A percentile compares a stretch with the other conserved stretches of the same genome.
Conservation (phyloP, 2,797 vertebrate genomes). For the Diglossa cyanea region DNA sequence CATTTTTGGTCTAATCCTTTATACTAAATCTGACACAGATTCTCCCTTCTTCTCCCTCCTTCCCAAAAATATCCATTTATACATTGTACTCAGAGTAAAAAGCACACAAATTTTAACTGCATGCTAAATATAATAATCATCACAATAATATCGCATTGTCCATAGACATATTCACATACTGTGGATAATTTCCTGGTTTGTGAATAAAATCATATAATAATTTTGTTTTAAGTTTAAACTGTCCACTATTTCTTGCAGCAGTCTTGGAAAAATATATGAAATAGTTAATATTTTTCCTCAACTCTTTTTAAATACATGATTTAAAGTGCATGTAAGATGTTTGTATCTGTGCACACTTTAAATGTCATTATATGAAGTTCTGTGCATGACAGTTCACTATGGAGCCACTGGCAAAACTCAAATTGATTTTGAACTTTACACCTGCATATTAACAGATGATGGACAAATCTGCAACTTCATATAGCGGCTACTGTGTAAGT, state of each 20-base stretch:
- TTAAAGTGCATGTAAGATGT: not conserved
- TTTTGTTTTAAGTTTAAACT: not conserved
- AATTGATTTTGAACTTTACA: not conserved
- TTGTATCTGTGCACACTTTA: not conserved
- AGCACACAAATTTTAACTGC: not conserved
- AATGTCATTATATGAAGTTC: not conserved
- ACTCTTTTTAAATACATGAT: conserved; percentile 11
- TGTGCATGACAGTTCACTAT: not conserved
- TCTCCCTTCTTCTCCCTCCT: not conserved
- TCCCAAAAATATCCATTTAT: not conserved
- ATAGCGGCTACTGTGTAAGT: not conserved
- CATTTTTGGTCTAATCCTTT: not conserved
- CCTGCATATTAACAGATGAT: not conserved
- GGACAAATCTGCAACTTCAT: not conserved
- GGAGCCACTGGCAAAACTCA: conserved; percentile 2
- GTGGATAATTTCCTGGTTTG: not conserved
- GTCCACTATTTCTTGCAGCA: not conserved
- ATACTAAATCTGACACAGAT: not conserved
- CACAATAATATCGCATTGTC: not conserved
- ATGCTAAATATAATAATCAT: not conserved
- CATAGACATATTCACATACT: not conserved
- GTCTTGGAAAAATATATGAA: not conserved
- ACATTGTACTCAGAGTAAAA: not conserved
- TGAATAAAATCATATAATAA: not conserved
- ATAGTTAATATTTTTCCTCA: not conserved